Percentiles rank a stretch among this genome's conserved stretches.
Evolutionary conservation across 1,140 invertebrate genomes (phyloP).

Genomic region (Drosophila ohnishii): DNA sequence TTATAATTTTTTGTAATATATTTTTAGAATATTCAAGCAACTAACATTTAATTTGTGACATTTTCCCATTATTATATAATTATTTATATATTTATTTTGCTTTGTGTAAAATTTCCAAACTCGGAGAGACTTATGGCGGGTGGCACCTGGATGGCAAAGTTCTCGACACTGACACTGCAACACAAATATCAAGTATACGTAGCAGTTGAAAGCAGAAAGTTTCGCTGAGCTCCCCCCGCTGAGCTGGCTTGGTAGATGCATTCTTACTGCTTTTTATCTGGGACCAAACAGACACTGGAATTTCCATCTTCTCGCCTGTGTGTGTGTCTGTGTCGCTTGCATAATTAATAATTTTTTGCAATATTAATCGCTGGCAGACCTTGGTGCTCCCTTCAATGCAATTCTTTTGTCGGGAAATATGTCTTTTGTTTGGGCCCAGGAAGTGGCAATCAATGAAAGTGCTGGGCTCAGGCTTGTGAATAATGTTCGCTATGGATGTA

Average conservation of each 20-base stretch:
- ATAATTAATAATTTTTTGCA: slow-evolving; percentile 65
- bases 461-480: slow-evolving; percentile 9
- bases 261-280: slow-evolving; percentile 45
- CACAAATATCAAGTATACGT: slow-evolving; percentile 37
- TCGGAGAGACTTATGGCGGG: not conserved
- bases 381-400: slow-evolving; percentile 8
- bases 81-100: not conserved
- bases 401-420: slow-evolving; percentile 60
- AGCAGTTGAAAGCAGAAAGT: slow-evolving; percentile 27
- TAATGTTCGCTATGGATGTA: not conserved
- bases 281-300: slow-evolving; percentile 22
- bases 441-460: slow-evolving; percentile 51
- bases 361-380: slow-evolving; percentile 23
- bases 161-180: slow-evolving; percentile 35
- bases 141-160: slow-evolving; percentile 39
- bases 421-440: slow-evolving; percentile 52
- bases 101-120: not conserved
- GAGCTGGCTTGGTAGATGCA: slow-evolving; percentile 15
- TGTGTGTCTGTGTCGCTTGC: slow-evolving; percentile 33
- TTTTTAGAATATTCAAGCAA: not conserved
- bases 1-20: not conserved
- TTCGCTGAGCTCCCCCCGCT: slow-evolving; percentile 3
- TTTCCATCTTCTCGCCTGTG: slow-evolving; percentile 9
- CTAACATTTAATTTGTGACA: not conserved
- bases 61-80: not conserved